Evolutionary conservation across 2,113 vertebrate genomes (phyloP).

Genomic region (Pluvianellus socialis): DNA sequence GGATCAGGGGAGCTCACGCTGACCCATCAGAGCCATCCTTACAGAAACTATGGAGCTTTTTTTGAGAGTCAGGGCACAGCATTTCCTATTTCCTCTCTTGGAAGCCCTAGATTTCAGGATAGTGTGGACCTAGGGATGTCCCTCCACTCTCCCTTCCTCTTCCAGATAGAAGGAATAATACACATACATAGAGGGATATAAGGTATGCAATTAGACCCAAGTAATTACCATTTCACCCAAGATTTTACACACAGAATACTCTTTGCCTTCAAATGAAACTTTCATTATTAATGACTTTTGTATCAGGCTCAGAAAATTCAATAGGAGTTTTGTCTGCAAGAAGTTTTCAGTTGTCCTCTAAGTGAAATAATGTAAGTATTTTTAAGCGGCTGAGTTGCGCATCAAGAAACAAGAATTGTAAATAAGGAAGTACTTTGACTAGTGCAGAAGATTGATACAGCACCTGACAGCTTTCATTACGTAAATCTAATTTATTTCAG

Average conservation of each 20-base stretch:
- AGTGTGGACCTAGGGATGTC: neutral
- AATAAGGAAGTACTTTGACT: conserved; percentile 75
- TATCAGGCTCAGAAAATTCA: neutral
- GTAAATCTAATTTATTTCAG: conserved; percentile 73
- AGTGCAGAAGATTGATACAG: conserved; percentile 47
- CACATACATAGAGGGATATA: neutral
- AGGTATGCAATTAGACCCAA: neutral
- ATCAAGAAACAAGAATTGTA: conserved; percentile 73
- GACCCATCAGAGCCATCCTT: neutral
- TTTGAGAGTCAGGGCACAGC: neutral
- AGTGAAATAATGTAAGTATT: neutral
- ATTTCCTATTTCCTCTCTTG: neutral
- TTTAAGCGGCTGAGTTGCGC: conserved; percentile 28
- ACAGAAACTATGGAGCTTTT: neutral
- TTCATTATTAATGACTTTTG: neutral
- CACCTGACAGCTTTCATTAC: conserved; percentile 79
- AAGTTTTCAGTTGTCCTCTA: neutral
- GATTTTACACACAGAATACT: neutral
- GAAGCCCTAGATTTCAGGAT: neutral
- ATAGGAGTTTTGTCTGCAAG: neutral
- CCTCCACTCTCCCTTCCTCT: neutral
- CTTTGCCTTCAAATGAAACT: neutral
- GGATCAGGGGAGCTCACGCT: neutral
- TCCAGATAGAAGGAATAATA: neutral
- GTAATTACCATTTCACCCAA: neutral